phyloP scores from a whole-genome alignment of 1,140 invertebrate genomes.

The Calliphora vicina region DNA sequence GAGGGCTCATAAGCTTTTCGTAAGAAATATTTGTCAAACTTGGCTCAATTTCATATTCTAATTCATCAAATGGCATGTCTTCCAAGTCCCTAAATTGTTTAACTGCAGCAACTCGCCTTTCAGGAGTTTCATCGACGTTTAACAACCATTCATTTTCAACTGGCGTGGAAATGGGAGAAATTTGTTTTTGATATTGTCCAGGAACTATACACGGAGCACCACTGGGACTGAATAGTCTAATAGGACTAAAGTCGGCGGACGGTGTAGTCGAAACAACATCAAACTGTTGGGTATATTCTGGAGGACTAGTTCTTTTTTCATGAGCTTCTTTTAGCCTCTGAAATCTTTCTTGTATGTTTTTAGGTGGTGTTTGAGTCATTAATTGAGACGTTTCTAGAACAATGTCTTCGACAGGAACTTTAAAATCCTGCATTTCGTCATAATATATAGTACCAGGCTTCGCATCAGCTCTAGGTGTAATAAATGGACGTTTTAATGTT shows the following conservation, averaged over 20 bases:
- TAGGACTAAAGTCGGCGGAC: neutral
- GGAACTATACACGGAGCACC: neutral
- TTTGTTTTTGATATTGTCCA: neutral
- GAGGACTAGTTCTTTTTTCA: neutral
- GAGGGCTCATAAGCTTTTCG: neutral
- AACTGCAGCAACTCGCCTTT: neutral
- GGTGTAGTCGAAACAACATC: neutral
- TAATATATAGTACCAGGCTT: neutral
- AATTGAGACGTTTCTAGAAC: neutral
- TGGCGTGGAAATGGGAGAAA: neutral
- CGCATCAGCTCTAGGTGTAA: neutral
- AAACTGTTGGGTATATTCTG: neutral
- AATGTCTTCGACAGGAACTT: neutral
- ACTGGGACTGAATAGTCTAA: neutral
- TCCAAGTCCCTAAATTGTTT: neutral
- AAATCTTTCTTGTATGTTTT: neutral
- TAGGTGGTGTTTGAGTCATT: neutral
- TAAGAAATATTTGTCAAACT: neutral
- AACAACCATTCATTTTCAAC: neutral
- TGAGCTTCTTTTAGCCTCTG: neutral
- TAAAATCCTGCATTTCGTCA: neutral
- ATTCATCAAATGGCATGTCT: conserved; percentile 14
- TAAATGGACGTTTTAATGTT: neutral
- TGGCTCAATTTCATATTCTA: neutral
- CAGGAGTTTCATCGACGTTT: neutral